phyloP scores from a whole-genome alignment of 2,888 invertebrate genomes.

The Zygaena filipendulae region DNA sequence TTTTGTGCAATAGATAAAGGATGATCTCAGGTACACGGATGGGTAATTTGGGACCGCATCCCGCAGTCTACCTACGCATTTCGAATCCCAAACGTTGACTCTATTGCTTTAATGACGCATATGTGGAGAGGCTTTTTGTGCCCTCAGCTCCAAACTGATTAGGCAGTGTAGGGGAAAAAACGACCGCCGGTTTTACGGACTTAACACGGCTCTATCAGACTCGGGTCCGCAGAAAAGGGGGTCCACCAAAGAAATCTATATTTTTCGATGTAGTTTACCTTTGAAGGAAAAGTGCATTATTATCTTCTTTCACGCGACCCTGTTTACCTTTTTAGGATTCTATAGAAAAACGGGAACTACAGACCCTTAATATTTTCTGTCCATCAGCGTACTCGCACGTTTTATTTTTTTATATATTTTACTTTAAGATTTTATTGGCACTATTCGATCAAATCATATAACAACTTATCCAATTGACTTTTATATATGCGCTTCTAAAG shows the following conservation, averaged over 20 bases:
- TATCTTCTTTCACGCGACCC: no score
- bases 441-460: no score
- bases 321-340: neutral
- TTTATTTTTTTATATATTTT: constrained; percentile 5
- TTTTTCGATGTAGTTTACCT: no score
- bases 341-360: no score
- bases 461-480: no score
- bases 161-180: constrained; percentile 18
- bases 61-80: constrained; percentile 42
- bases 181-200: constrained; percentile 13
- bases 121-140: constrained; percentile 40
- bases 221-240: no score
- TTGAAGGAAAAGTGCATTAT: no score
- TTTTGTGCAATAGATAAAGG: no score
- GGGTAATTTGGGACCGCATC: constrained; percentile 41
- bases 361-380: constrained; percentile 1
- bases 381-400: neutral
- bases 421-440: no score
- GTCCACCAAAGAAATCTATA: no score
- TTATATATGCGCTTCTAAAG: no score
- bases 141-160: constrained; percentile 25
- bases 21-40: constrained; percentile 33
- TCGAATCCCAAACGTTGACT: constrained; percentile 38
- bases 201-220: constrained; percentile 6
- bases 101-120: constrained; percentile 51